Conservation (phyloP, 2,113 vertebrate genomes). For the Pluvianellus socialis region DNA sequence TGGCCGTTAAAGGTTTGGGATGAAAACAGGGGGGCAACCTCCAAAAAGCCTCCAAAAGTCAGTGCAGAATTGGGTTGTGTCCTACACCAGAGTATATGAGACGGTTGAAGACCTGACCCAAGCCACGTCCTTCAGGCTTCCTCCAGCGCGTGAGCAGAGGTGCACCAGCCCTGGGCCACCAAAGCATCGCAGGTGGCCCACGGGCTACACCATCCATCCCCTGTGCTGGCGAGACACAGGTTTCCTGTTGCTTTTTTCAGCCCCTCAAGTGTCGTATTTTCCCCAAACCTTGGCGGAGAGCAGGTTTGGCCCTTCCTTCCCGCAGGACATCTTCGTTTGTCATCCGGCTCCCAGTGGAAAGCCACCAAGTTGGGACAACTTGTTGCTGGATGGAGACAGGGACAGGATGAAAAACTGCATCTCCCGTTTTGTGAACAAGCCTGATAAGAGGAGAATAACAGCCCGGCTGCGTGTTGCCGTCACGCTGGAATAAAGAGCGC, state of each 20-base stretch:
- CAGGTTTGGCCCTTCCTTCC: background rate
- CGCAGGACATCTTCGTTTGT: background rate
- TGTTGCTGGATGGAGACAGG: background rate
- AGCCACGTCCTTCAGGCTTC: background rate
- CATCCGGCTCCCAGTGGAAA: background rate
- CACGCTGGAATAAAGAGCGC: background rate
- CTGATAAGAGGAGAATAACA: background rate
- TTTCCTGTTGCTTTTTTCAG: background rate
- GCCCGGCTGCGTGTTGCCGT: background rate
- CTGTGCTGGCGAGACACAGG: background rate
- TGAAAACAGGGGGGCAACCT: background rate
- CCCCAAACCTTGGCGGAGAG: background rate
- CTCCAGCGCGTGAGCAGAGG: background rate
- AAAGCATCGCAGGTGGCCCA: background rate
- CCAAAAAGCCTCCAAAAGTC: background rate
- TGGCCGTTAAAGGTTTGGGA: rapidly evolving
- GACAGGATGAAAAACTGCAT: background rate
- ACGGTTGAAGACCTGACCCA: background rate
- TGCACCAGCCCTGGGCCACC: background rate
- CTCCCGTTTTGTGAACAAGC: background rate
- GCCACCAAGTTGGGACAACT: background rate
- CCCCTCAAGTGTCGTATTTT: background rate
- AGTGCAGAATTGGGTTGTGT: background rate
- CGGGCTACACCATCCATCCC: background rate
- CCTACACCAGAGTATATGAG: background rate